phyloP scores from a whole-genome alignment of 1,140 invertebrate genomes.

The Zophobas atratus region DNA sequence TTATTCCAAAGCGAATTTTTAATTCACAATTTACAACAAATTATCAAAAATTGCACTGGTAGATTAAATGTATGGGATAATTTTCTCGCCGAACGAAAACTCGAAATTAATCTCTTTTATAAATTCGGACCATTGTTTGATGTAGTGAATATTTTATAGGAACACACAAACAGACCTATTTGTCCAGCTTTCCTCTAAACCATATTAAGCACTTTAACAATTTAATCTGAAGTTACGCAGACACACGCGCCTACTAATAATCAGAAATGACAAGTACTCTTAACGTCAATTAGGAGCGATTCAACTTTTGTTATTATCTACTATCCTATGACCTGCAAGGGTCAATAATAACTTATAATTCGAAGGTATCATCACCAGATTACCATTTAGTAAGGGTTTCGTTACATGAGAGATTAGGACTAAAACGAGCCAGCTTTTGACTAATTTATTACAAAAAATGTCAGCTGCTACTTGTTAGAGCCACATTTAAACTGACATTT shows the following conservation, averaged over 20 bases:
- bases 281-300: constrained; percentile 20
- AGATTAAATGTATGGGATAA: too few species aligned
- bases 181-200: constrained; percentile 18
- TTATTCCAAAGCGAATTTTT: too few species aligned
- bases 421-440: not conserved
- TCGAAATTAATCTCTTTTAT: too few species aligned
- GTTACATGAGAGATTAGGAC: not conserved
- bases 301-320: constrained; percentile 24
- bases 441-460: not conserved
- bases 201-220: constrained; percentile 25
- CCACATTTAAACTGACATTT: too few species aligned
- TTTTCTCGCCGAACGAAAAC: too few species aligned
- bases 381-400: not conserved
- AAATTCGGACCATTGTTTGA: not conserved
- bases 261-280: constrained; percentile 17
- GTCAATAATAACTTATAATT: constrained; percentile 30
- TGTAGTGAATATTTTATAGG: constrained; percentile 5
- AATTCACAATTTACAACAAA: too few species aligned
- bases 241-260: constrained; percentile 9
- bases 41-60: too few species aligned
- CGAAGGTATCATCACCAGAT: not conserved
- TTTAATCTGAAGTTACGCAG: constrained; percentile 28
- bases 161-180: constrained; percentile 18
- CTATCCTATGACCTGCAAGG: constrained; percentile 4
- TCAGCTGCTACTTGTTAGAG: too few species aligned